phyloP scores from a whole-genome alignment of 1,140 invertebrate genomes.

The Linepithema humile region DNA sequence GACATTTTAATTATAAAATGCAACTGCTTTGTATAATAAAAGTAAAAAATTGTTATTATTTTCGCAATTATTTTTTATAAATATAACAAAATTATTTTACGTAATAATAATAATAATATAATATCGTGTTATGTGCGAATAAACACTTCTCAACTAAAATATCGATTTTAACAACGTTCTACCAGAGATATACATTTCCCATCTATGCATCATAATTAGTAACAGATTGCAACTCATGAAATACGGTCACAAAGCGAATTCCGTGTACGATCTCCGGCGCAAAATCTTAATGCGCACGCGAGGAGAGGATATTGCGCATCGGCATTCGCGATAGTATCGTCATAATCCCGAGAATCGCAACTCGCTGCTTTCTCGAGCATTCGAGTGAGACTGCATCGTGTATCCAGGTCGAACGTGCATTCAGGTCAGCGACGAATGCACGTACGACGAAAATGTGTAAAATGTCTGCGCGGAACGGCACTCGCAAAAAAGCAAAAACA shows the following conservation, averaged over 20 bases:
- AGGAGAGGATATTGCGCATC: slow-evolving; percentile 28
- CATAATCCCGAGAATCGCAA: slow-evolving; percentile 22
- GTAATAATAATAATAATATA: background rate
- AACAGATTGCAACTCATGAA: slow-evolving; percentile 1
- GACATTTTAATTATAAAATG: too few species aligned
- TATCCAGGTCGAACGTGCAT: slow-evolving; percentile 4
- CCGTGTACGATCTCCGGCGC: background rate
- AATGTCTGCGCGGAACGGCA: background rate
- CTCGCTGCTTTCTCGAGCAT: background rate
- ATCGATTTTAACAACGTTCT: background rate
- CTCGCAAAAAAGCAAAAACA: background rate
- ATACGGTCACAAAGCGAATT: slow-evolving; percentile 35
- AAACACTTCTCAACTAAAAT: background rate
- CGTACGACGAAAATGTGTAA: background rate
- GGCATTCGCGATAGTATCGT: slow-evolving; percentile 17
- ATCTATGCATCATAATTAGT: slow-evolving; percentile 20
- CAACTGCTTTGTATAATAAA: too few species aligned
- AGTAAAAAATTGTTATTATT: too few species aligned
- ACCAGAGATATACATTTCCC: background rate
- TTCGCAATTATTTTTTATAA: background rate
- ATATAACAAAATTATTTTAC: background rate
- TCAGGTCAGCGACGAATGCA: background rate
- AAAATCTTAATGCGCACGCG: slow-evolving; percentile 42
- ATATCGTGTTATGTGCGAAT: background rate
- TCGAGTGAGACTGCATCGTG: background rate